Evolutionary conservation across 1,140 invertebrate genomes (phyloP).

Genomic region (Drosophila insularis): DNA sequence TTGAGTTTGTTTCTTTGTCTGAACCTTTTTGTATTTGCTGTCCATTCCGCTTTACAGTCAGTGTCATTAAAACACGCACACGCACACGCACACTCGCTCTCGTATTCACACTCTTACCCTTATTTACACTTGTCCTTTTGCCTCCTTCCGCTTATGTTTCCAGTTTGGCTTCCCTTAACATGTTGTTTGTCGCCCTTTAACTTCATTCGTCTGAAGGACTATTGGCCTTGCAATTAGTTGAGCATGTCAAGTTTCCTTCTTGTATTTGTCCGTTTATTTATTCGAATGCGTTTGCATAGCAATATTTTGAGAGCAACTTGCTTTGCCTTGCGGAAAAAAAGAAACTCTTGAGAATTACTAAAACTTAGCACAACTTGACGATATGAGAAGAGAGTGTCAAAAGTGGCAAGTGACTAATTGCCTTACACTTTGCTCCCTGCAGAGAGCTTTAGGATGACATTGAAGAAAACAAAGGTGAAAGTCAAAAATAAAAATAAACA

Average conservation of each 20-base stretch:
- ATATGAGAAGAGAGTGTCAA: slow-evolving; percentile 32
- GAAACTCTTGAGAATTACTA: slow-evolving; percentile 45
- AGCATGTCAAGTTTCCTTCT: slow-evolving; percentile 46
- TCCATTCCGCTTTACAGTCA: slow-evolving; percentile 34
- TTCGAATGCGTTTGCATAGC: slow-evolving; percentile 27
- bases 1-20: slow-evolving; percentile 2
- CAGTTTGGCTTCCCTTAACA: slow-evolving; percentile 20
- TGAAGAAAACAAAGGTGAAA: neutral
- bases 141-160: neutral
- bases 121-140: slow-evolving; percentile 49
- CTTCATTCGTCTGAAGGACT: slow-evolving; percentile 53
- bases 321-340: slow-evolving; percentile 13
- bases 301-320: slow-evolving; percentile 40
- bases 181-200: slow-evolving; percentile 60
- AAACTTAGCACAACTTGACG: slow-evolving; percentile 43
- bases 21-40: slow-evolving; percentile 47
- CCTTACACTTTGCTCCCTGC: slow-evolving; percentile 24
- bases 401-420: slow-evolving; percentile 54
- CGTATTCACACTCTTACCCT: slow-evolving; percentile 9
- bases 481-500: no score
- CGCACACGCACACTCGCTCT: slow-evolving; percentile 5
- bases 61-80: slow-evolving; percentile 38
- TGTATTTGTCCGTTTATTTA: slow-evolving; percentile 22
- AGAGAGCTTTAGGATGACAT: neutral
- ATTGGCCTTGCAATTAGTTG: slow-evolving; percentile 77